These are phyloP conservation scores for Chrysemys picta DNA, from an alignment of 2,113 vertebrate species.

Conservation along the genomic window DNA sequence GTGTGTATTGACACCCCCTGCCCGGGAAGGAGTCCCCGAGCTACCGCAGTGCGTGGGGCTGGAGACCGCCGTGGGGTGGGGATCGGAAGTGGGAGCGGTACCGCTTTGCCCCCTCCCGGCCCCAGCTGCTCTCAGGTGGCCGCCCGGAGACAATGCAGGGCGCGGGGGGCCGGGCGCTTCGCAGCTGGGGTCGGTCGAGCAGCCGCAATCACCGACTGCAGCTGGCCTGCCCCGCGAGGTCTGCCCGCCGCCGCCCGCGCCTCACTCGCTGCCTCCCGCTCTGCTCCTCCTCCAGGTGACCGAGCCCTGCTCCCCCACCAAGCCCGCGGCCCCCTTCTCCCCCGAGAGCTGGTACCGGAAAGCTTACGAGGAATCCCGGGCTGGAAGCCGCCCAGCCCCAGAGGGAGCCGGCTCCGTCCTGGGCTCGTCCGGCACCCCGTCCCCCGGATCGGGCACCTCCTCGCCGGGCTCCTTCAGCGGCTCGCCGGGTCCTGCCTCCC, in stretches of 20 bases:
- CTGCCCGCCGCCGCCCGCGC: background rate
- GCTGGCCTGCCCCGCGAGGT: background rate
- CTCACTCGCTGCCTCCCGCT: conserved; percentile 24
- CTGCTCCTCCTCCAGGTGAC: conserved; percentile 81
- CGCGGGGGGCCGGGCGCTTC: too few species aligned
- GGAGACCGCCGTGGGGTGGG: too few species aligned
- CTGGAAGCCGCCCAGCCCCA: conserved; percentile 86
- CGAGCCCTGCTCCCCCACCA: conserved; percentile 90
- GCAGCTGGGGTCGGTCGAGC: too few species aligned
- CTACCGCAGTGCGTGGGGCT: too few species aligned
- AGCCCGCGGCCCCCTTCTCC: conserved; percentile 88
- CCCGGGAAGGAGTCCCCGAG: too few species aligned
- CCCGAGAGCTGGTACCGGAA: conserved; percentile 96
- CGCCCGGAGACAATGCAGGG: too few species aligned
- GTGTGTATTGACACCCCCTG: too few species aligned
- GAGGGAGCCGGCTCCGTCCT: conserved; percentile 95
- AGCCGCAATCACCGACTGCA: background rate
- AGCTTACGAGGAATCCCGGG: conserved; percentile 91
- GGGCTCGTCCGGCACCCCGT: conserved; percentile 93
- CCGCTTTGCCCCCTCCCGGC: too few species aligned
- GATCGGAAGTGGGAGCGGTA: too few species aligned
- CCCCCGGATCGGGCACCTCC: conserved; percentile 94
- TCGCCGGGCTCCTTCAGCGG: conserved; percentile 94
- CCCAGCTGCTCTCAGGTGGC: too few species aligned
- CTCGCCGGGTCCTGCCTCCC: conserved; percentile 91